Evolutionary conservation across 2,797 vertebrate genomes (phyloP), one percentile per base, ranked within the genome.

Genomic region (Lophius americanus): DNA sequence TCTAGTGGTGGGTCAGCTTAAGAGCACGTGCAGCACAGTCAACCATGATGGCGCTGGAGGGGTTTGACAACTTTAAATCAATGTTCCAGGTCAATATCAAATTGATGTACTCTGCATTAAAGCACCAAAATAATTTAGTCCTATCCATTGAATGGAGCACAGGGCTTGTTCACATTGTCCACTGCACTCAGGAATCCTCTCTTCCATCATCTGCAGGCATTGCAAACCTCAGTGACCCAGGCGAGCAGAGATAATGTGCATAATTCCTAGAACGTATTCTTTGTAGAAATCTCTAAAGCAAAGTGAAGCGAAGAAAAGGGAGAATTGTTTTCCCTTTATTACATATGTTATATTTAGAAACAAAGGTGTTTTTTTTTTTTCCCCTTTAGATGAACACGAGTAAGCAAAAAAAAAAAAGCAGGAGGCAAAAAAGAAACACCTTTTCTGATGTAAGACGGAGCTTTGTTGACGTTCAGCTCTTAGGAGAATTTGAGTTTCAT

Each of bases 201-300:
- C 39, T 23, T 56, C 50, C 58, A 62, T 75, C 71, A 84, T 78
- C 78, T 82, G 73, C 51, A 77, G 73, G 76, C 75, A 82, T 70
- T 83, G 82, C 78, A 76, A 23, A 23, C 23, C 23, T 23, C 23
- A 23, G 2, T 23, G 23, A 23, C 23, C 23, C 23, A 23, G 23
- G 23, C 23, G 23, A 23, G 23, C 59, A 75, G 50, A 65, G 63
- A 85, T 83, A 83, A 86, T 84, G 83, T 85, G 88, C 79, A 87
- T 84, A 82, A 89, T 85, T 89, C 83, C 89, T 76, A 8, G 4
- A 64, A 76, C 78, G 85, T 76, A 69, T 75, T 77, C 75, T 90
- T 88, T 70, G 51, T 67, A 53, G 69, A 74, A 82, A 85, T 86
- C 82, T 85, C 90, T 84, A 85, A 85, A 89, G 70, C 32, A 10